These are phyloP conservation scores for Akabosia matsudoensis DNA, from an alignment of 1,140 invertebrate genomes.

Conservation along the genomic window DNA sequence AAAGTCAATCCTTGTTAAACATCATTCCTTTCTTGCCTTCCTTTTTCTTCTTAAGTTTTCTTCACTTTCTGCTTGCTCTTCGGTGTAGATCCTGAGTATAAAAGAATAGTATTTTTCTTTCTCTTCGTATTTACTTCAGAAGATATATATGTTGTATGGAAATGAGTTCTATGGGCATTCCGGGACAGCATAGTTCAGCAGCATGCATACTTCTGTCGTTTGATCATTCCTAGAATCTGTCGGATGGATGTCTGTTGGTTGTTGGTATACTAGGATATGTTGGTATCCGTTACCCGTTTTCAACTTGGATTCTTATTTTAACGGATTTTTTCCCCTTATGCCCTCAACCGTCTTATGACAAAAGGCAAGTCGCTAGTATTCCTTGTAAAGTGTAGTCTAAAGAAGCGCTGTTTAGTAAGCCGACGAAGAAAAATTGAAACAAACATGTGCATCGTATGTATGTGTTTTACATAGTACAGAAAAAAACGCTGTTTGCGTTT, in stretches of 20 bases:
- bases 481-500: background rate
- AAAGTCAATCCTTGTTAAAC: constrained; percentile 17
- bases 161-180: constrained; percentile 18
- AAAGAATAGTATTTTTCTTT: background rate
- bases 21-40: background rate
- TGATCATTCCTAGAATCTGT: background rate
- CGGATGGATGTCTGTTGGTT: background rate
- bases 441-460: background rate
- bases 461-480: background rate
- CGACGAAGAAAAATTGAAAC: background rate
- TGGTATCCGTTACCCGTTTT: too few species aligned
- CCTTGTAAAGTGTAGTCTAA: too few species aligned
- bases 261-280: background rate
- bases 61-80: background rate
- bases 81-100: background rate
- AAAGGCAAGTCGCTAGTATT: too few species aligned
- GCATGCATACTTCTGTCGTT: background rate
- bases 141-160: background rate
- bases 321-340: too few species aligned
- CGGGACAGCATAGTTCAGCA: background rate
- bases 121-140: background rate
- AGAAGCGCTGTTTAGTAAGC: too few species aligned
- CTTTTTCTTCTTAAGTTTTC: background rate
- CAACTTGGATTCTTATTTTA: too few species aligned
- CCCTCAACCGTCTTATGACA: too few species aligned